Evolutionary conservation across 1,140 invertebrate species (phyloP).

Genomic region (Amyelois transitella): DNA sequence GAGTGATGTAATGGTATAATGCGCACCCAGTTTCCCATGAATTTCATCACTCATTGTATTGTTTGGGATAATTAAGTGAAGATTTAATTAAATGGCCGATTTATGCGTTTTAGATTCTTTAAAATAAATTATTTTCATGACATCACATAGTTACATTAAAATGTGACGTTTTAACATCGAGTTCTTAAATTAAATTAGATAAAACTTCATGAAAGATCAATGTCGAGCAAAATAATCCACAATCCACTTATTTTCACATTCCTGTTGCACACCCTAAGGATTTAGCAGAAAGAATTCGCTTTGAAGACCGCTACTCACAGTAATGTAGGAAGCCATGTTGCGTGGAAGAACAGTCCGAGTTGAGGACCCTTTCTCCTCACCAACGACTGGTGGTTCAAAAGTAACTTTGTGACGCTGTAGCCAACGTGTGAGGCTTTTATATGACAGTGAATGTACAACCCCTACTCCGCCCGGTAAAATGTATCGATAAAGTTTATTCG

Average conservation of each 20-base stretch:
- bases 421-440: constrained; percentile 42
- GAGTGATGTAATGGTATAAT: constrained; percentile 18
- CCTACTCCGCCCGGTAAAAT: constrained; percentile 33
- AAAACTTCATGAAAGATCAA: too few relatives aligned
- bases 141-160: too few relatives aligned
- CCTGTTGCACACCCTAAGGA: background rate
- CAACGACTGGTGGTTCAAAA: constrained; percentile 20
- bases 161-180: too few relatives aligned
- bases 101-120: background rate
- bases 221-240: background rate
- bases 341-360: constrained; percentile 20
- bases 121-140: too few relatives aligned
- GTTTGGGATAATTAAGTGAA: background rate
- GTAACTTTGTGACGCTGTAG: constrained; percentile 13
- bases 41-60: background rate
- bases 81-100: too few relatives aligned
- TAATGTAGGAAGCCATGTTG: constrained; percentile 52
- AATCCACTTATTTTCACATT: background rate
- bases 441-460: constrained; percentile 59
- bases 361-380: constrained; percentile 18
- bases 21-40: background rate
- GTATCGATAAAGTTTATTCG: constrained; percentile 23
- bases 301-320: constrained; percentile 41
- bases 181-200: too few relatives aligned
- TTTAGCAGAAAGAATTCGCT: constrained; percentile 21